phyloP scores from a whole-genome alignment of 2,888 invertebrate species.

The Mimas tiliae region DNA sequence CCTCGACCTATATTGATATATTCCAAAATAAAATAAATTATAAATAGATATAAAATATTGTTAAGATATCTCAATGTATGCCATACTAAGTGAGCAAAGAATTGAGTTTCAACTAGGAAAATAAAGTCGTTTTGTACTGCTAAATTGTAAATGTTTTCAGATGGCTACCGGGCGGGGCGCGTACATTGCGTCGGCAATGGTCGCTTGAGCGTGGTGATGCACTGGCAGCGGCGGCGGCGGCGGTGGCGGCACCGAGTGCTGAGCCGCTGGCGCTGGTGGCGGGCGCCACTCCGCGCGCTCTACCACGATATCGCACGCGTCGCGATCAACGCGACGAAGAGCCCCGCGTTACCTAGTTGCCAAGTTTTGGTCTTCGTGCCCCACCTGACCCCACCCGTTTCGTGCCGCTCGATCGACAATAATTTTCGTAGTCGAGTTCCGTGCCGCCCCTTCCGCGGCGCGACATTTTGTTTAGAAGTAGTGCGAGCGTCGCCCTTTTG shows the following conservation, averaged over 20 bases:
- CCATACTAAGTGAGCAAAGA: too few species aligned
- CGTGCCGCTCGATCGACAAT: conserved; percentile 61
- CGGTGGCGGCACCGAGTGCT: conserved; percentile 50
- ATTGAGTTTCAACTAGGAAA: too few species aligned
- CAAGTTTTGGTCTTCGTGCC: conserved; percentile 30
- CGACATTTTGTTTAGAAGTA: conserved; percentile 38
- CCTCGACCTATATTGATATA: too few species aligned
- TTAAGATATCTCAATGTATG: too few species aligned
- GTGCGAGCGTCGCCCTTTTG: conserved; percentile 53
- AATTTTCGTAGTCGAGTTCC: conserved; percentile 62
- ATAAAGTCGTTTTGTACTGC: too few species aligned
- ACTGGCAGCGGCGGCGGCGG: conserved; percentile 63
- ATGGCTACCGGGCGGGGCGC: conserved; percentile 50
- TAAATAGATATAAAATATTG: too few species aligned
- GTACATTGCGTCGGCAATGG: conserved; percentile 70
- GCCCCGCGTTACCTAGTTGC: conserved; percentile 37
- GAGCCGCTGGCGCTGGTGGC: conserved; percentile 44
- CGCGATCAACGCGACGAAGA: conserved; percentile 54
- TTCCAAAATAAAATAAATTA: too few species aligned
- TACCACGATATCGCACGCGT: conserved; percentile 41
- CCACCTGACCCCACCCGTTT: conserved; percentile 30
- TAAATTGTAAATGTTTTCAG: conserved; percentile 32
- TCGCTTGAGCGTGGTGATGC: conserved; percentile 73
- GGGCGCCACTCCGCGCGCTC: conserved; percentile 31
- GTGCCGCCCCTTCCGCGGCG: conserved; percentile 27